Evolutionary conservation across 2,113 vertebrate genomes (phyloP).

Genomic region (Mesocricetus auratus): DNA sequence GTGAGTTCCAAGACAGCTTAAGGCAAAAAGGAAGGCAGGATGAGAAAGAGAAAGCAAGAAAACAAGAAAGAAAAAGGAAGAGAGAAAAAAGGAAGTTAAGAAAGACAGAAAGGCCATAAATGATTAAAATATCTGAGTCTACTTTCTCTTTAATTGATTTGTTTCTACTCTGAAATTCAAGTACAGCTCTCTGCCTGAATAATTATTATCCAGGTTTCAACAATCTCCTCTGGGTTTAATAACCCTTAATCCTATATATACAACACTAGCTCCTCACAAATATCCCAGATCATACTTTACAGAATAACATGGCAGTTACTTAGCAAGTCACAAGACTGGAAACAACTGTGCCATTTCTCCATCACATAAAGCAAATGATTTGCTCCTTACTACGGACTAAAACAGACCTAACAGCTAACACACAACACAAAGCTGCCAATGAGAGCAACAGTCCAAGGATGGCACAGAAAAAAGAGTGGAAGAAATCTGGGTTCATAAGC

Average conservation of each 20-base stretch:
- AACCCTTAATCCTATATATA: neutral
- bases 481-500: neutral
- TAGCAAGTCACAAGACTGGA: neutral
- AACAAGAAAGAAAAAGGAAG: neutral
- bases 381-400: neutral
- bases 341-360: neutral
- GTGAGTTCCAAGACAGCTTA: neutral
- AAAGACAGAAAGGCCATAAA: neutral
- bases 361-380: neutral
- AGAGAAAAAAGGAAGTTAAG: rapidly evolving
- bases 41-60: rapidly evolving
- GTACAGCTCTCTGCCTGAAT: neutral
- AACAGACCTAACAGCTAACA: neutral
- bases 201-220: neutral
- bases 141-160: neutral
- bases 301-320: neutral
- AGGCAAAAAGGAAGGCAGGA: neutral
- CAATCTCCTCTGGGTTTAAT: neutral
- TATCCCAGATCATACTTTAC: neutral
- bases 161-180: neutral
- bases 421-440: neutral
- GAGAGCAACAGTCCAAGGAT: neutral
- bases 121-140: neutral
- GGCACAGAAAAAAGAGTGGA: neutral
- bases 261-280: no score